These are phyloP conservation scores for Panthera uncia DNA, from an alignment of 2,113 vertebrate genomes.

Conservation along the genomic window DNA sequence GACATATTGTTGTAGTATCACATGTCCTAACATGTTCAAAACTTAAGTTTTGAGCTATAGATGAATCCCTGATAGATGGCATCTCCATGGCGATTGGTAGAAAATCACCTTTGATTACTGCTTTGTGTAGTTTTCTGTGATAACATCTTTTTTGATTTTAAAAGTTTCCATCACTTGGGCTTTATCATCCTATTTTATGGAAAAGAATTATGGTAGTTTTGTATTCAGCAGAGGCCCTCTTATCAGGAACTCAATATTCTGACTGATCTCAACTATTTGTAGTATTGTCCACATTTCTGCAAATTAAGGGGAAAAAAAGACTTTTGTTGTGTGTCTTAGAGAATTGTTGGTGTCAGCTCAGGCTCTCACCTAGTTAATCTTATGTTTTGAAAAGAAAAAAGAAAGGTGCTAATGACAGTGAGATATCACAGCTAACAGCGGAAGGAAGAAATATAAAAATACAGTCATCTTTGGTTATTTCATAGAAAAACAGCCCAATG, in stretches of 20 bases:
- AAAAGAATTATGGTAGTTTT: slow-evolving; percentile 51
- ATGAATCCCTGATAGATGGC: slow-evolving; percentile 2
- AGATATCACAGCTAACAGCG: slow-evolving; percentile 57
- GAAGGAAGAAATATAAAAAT: slow-evolving; percentile 55
- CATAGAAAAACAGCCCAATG: not conserved
- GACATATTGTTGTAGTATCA: slow-evolving; percentile 8
- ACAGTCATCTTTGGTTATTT: slow-evolving; percentile 52
- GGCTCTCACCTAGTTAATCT: slow-evolving; percentile 61
- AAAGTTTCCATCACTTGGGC: slow-evolving; percentile 40
- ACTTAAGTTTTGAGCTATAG: slow-evolving; percentile 31
- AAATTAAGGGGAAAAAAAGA: slow-evolving; percentile 8
- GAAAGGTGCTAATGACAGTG: slow-evolving; percentile 63
- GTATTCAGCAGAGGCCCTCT: not conserved
- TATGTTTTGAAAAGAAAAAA: slow-evolving; percentile 61
- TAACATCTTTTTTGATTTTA: slow-evolving; percentile 46
- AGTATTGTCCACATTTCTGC: not conserved
- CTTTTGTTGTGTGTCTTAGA: slow-evolving; percentile 34
- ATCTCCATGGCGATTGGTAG: slow-evolving; percentile 24
- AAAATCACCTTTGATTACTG: slow-evolving; percentile 57
- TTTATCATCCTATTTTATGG: slow-evolving; percentile 26
- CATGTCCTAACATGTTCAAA: not conserved
- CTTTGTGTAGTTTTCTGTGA: slow-evolving; percentile 27
- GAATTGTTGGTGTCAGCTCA: slow-evolving; percentile 47
- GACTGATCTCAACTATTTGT: slow-evolving; percentile 32
- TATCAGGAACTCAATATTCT: slow-evolving; percentile 28